Evolutionary conservation across 2,113 vertebrate species (phyloP).

Genomic region (Xenopus tropicalis): UCB_Xtro_10.0 CM004445.2:61875001-61875500

Average conservation of each 20-base stretch:
- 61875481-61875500: conserved; percentile 61
- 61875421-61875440: conserved; percentile 48
- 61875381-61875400: conserved; percentile 11
- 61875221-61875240: too few species aligned
- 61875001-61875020: too few species aligned
- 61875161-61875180: too few species aligned
- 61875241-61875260: conserved; percentile 8
- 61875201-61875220: too few species aligned
- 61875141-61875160: too few species aligned
- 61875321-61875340: conserved; percentile 14
- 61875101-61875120: too few species aligned
- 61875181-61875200: too few species aligned
- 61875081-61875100: too few species aligned
- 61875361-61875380: conserved; percentile 13
- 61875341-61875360: conserved; percentile 21
- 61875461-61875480: conserved; percentile 59
- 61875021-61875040: too few species aligned
- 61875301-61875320: not conserved
- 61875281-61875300: conserved; percentile 6
- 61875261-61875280: not conserved
- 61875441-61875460: conserved; percentile 56
- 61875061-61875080: too few species aligned
- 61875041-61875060: too few species aligned
- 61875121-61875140: too few species aligned
- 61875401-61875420: conserved; percentile 18